Base-by-base conservation (phyloP, 2,888 invertebrate species). In the Volucella inanis region DNA sequence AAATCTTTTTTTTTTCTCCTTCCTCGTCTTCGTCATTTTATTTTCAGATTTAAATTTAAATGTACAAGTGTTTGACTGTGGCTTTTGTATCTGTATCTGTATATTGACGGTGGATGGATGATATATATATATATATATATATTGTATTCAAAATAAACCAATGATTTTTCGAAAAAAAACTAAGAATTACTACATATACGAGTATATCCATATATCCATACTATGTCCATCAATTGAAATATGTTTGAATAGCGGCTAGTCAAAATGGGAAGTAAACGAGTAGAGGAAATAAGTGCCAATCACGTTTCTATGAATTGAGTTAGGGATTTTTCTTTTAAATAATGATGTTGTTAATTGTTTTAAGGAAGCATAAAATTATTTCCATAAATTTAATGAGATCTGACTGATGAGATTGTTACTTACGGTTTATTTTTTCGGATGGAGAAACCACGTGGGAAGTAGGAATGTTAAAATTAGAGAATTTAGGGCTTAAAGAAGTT, bases 281-380 rank as follows among this genome's bases (percentile, higher is more conserved):
- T 18, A 50, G 45, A 82, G 70, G 62, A 62, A 82, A 62, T 64
- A 62, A 55, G 38, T 75, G 70, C 54, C 78, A 75, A 70, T 84
- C 75, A 78, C 64, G 74, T 62, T 75, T 55, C 41, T 70, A 52
- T 70, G 39, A 74, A 52, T 64, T 54, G n/a, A 52, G 12, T 70
- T 68, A 31, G 11, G 67, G 14, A 22, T 74, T 18, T 31, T 31
- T 6, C 31, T 31, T 31, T 75, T 31, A 50, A 59, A 67, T 82
- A 75, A 83, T 78, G 74, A 70, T 59, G 64, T 22, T 74, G 78
- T 52, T 83, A 83, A 78, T 78, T 75, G 65, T n/a, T n/a, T 78
- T 64, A 47, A 78, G 74, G 68, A 52, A 18, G 64, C 45, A 15
- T 11, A 31, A 62, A 55, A 52, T 55, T 55, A 43, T 49, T 68